Base-by-base conservation (phyloP, 2,888 invertebrate genomes). In the Colletes collaris region DNA sequence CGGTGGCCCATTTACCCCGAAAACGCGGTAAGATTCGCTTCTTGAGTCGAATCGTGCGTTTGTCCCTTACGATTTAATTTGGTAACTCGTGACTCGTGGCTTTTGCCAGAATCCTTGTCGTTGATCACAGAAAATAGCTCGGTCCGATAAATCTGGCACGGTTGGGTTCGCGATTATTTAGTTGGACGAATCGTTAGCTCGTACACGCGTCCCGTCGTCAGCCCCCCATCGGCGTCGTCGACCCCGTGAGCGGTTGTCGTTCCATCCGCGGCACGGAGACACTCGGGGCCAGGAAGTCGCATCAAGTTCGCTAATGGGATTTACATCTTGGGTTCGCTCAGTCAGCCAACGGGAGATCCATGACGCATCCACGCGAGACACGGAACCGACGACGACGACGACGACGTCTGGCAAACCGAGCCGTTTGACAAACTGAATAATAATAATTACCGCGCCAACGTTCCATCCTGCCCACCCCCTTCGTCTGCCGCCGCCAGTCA, bases 301-400 rank as follows among this genome's bases (percentile, higher is more conserved):
- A 84, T 88, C 87, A 89, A 89, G 87, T 90, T 88, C 83, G 84
- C 86, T 89, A 88, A 90, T 90, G 88, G 89, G 89, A 89, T 90
- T 90, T 89, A 84, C 88, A 87, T 88, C 89, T 86, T 83, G 85
- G 27, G 77, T 82, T 81, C 82, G 81, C 78, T 79, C 79, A 79
- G 78, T 73, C 87, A 86, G 76, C 81, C 82, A 72, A 70, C 79
- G 73, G 16, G 68, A 75, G 76, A 87, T 85, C 83, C 77, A 67
- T 80, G 83, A 81, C 80, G 79, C 77, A 64, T 80, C 78, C 75
- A 62, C 71, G 65, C 49, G 19, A 60, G 52, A 74, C 78, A 74
- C 70, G 71, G 55, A 68, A 66, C 4, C 59, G 40, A 59, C 59
- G 59, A 40, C 53, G 3, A 55, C 55, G 55, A 55, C 71, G 79